A percentile compares a stretch with the other conserved stretches of the same genome.
Conservation (phyloP, 2,113 vertebrate genomes). For the Progne subis region DNA sequence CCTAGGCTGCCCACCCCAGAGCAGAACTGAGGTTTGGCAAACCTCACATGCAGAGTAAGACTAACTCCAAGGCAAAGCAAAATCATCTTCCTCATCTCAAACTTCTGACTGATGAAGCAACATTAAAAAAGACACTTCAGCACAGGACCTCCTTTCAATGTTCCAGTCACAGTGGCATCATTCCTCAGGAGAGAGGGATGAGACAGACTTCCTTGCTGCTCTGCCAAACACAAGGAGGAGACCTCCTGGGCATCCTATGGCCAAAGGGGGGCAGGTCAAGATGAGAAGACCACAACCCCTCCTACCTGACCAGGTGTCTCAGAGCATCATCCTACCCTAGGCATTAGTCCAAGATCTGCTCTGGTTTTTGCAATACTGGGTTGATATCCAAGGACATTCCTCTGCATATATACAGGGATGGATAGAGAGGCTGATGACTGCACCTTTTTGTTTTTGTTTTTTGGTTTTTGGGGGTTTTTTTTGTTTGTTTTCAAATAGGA, state of each 20-base stretch:
- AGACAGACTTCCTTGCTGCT: not conserved
- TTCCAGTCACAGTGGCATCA: not conserved
- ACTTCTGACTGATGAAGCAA: not conserved
- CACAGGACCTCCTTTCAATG: not conserved
- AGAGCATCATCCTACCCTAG: not conserved
- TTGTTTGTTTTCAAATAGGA: not conserved
- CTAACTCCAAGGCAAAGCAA: not conserved
- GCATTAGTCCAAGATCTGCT: not conserved
- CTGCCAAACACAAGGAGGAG: not conserved
- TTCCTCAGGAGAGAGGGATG: not conserved
- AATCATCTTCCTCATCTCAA: not conserved
- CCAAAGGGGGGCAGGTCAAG: not conserved
- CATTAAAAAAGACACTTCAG: not conserved
- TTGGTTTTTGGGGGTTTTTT: too few species aligned
- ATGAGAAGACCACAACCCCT: not conserved
- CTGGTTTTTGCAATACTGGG: not conserved
- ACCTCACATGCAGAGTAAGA: not conserved
- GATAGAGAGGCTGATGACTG: not conserved
- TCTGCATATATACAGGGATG: not conserved
- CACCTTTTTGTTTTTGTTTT: too few species aligned
- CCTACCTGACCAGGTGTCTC: not conserved
- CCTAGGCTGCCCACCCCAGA: not conserved
- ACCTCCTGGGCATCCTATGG: not conserved
- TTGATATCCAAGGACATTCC: not conserved
- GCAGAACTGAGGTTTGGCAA: not conserved